Evolutionary conservation across 2,113 vertebrate genomes (phyloP).

Genomic region (Fukomys damarensis): DNA sequence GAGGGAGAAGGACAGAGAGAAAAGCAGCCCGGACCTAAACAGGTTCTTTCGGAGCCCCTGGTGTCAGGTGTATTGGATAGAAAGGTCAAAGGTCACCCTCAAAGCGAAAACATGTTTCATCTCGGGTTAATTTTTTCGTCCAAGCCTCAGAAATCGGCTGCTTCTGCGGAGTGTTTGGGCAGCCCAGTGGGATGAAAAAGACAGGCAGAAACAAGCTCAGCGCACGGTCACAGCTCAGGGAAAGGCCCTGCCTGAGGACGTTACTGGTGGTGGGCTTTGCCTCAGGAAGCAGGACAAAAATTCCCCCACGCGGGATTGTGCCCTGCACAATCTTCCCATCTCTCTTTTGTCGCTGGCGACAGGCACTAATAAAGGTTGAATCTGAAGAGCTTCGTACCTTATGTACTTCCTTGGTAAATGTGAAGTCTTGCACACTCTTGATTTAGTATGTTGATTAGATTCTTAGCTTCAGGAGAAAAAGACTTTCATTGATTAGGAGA

Average conservation of each 20-base stretch:
- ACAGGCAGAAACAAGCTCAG: slow-evolving; percentile 30
- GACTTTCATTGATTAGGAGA: neutral
- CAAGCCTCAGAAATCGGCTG: neutral
- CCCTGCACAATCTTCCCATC: neutral
- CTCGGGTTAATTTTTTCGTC: slow-evolving; percentile 40
- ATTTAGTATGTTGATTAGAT: slow-evolving; percentile 10
- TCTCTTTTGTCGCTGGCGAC: slow-evolving; percentile 10
- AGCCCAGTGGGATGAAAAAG: slow-evolving; percentile 26
- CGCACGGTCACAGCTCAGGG: neutral
- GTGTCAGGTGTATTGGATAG: slow-evolving; percentile 74
- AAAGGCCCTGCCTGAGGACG: neutral
- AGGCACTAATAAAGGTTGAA: slow-evolving; percentile 21
- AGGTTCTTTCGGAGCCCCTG: neutral
- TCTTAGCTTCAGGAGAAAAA: slow-evolving; percentile 10
- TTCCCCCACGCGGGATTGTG: fast-evolving
- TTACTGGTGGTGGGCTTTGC: neutral
- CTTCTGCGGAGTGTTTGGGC: slow-evolving; percentile 1
- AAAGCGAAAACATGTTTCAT: slow-evolving; percentile 63
- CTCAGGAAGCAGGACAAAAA: neutral
- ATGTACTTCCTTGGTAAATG: neutral
- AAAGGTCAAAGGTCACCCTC: slow-evolving; percentile 70
- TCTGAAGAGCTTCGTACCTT: neutral
- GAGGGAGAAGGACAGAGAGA: fast-evolving
- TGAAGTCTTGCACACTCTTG: neutral
- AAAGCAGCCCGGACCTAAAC: neutral